Evolutionary conservation across 2,113 vertebrate genomes (phyloP), one percentile per base, ranked within the genome.

Genomic region (Maccullochella peelii): DNA sequence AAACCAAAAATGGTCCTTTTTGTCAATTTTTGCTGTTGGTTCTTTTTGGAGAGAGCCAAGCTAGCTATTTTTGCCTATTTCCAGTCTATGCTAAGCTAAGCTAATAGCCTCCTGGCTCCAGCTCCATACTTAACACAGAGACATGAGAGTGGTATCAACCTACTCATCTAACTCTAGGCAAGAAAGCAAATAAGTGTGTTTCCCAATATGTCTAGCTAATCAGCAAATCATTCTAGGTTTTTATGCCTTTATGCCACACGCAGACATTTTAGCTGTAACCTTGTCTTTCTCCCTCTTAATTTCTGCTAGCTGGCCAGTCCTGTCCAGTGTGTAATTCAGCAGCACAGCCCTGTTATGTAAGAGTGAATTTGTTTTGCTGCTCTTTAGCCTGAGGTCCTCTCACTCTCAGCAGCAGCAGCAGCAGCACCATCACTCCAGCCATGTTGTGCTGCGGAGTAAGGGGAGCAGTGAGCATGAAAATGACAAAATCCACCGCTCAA

Each of bases 341-440:
- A 79, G 73, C 44, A 67, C 40, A 88, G 88, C 36, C 36, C 59
- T 5, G 55, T 94, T 94, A 93, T 14, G 79, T 91, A 94, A 94
- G 80, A 89, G 27, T 57, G 79, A 85, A 74, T 89, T 93, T 94
- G 88, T 88, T 93, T 89, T 85, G 77, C 84, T 89, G 88, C 89
- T 86, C 73, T 91, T 84, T 87, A 72, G 87, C 91, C 90, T 15
- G 75, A 84, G 91, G 91, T 80, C 75, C 57, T 92, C 63, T 91
- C 73, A 80, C 73, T 76, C 84, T 88, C 82, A 61, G 68, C 75
- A 77, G 58, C 73, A 50, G 76, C 84, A 71, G 68, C 75, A 77
- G 58, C 73, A 50, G 76, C 84, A 71, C 58, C 78, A 81, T 67
- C 77, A 52, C 58, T 81, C 38, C 57, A 75, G 80, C 83, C 89